Evolutionary conservation across 2,888 invertebrate genomes (phyloP), one percentile per base, ranked within the genome.

Genomic region (Chrysodeixis includens): DNA sequence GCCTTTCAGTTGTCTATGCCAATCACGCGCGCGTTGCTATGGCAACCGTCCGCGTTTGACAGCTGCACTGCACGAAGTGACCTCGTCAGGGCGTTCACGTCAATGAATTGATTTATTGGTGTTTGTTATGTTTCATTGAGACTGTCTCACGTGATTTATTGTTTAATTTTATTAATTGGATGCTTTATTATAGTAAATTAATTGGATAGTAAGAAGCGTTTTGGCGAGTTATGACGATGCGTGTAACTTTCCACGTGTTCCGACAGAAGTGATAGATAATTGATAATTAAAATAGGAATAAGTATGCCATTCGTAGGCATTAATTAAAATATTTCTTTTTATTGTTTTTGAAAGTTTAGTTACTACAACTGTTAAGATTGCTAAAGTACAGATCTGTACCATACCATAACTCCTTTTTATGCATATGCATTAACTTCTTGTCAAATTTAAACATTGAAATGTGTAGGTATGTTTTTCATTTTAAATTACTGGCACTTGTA

Each of bases 41-140:
- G 68, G 79, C 54, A 79, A 86, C 81, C 18, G 30, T 12, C 46
- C 9, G 18, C 4, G 54, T 76, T 80, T 81, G 81, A 83, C 81
- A 71, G 65, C 59, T 57, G 62, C 60, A 71, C 63, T 44, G 63
- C 59, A 71, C 62, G 76, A 61, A 14, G 61, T 81, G 62, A 78
- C 83, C 83, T 87, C 82, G 80, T 7, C 30, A 69, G 72, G 70
- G 74, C 79, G 81, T 83, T 77, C 71, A 82, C 72, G 71, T 75
- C 71, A 78, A 65, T 69, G 30, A 58, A 57, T 72, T 71, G 65
- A 73, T 73, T 71, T 60, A 56, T 61, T 59, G 54, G 1, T 9
- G 30, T 56, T 30, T 62, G 65, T 55, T 9, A 18, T 35, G 20
- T 66, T 74, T 74, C 66, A 74, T 71, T 74, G 71, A 66, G 49